phyloP scores from a whole-genome alignment of 2,888 invertebrate genomes.

The Cataglyphis albicans region DNA sequence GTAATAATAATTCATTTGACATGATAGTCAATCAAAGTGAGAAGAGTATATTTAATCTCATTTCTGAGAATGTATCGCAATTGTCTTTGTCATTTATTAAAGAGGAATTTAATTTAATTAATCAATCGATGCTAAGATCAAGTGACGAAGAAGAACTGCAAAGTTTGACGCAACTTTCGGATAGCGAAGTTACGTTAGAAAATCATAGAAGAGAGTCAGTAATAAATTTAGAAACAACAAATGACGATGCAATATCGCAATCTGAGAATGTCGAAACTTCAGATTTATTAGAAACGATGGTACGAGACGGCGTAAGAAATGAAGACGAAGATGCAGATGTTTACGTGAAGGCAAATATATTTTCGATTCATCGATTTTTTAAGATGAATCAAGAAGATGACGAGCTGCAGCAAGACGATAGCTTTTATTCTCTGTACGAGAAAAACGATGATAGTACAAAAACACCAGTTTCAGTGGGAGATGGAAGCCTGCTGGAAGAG shows the following conservation, averaged over 20 bases:
- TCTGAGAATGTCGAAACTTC: background rate
- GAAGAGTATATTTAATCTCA: background rate
- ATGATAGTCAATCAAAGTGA: background rate
- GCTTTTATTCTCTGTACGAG: constrained; percentile 26
- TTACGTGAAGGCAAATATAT: background rate
- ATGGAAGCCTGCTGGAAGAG: constrained; percentile 68
- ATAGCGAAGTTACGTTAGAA: background rate
- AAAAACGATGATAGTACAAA: constrained; percentile 6
- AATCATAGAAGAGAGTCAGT: background rate
- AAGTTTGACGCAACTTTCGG: background rate
- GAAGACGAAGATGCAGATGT: background rate
- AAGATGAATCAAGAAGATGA: background rate
- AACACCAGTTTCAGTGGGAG: constrained; percentile 51
- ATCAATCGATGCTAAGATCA: background rate
- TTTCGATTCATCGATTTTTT: background rate
- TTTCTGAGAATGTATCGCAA: background rate
- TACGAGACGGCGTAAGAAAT: background rate
- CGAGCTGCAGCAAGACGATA: constrained; percentile 10
- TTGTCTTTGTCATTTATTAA: constrained; percentile 5
- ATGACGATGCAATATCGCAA: background rate
- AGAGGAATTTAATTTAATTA: background rate
- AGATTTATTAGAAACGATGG: background rate
- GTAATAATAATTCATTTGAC: constrained; percentile 10
- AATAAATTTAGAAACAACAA: background rate
- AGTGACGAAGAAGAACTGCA: background rate